Evolutionary conservation across 2,888 invertebrate species (phyloP), one percentile per base, ranked within the genome.

Genomic region (Spicauda simplicius): DNA sequence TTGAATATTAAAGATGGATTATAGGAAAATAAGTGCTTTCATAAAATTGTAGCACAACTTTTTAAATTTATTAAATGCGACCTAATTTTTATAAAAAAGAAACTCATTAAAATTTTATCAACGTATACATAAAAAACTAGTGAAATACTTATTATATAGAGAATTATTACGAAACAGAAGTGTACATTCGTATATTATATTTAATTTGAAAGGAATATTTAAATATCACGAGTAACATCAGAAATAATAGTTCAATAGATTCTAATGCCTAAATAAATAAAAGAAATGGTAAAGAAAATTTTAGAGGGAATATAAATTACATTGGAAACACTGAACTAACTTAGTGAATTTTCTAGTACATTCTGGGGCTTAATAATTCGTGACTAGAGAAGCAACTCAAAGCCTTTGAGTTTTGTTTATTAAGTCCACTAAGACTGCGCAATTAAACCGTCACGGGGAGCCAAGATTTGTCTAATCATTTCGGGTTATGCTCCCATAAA

Each of bases 401-500:
- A 60, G 33, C 12, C 12, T 60, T 18, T 50, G 50, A 57, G 41
- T 12, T 18, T 50, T 50, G 30, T 64, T 57, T 25, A 12, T 50
- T 57, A 37, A 58, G 37, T 41, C 12, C 6, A 37, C 52, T 54
- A 45, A 54, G 30, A 33, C 20, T 30, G 7, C 14, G 65, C 19
- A 48, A 54, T 54, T 18, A 54, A 59, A 45, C 30, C 45, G n/a
- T 59, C 25, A 7, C 54, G 48, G 54, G 45, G 59, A 59, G 45
- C 54, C 30, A 59, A 45, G 55, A 60, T 60, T 60, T 55, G 37
- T 52, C 41, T 53, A 58, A 63, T 53, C 12, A 37, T 58, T 50
- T 56, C 62, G 68, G 67, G 53, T 58, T 69, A 63, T 67, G 64
- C 53, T 70, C 78, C 33, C 41, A 56, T 62, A 81, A 66, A 55